Base-by-base conservation (phyloP, 2,888 invertebrate genomes). In the Standfussiana lucernea region DNA sequence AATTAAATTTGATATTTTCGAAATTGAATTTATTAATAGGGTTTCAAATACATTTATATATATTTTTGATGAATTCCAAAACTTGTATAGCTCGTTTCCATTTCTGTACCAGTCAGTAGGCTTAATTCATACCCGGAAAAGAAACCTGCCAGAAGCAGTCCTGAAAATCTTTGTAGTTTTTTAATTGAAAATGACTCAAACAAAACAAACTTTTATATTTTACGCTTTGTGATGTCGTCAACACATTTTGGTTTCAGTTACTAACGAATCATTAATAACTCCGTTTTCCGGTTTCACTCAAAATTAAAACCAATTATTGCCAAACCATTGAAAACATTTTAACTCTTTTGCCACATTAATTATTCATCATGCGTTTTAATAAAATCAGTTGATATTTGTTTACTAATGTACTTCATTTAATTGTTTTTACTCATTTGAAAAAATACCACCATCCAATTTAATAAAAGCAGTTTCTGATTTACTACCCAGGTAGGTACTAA, bases 301-400 rank as follows among this genome's bases (percentile, higher is more conserved):
- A 66, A 69, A 64, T 74, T 72, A 67, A 76, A 82, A 82, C 50
- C 62, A 76, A 67, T 70, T 28, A 72, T 62, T 70, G 62, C 69
- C 59, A 59, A 73, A 77, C 85, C 77, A 40, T 72, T 47, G 66
- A 50, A 72, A 83, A 70, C 62, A 28, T 75, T 80, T 74, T 47
- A 45, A 59, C 21, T 70, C 37, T 56, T 70, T 50, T 70, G 10
- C n/a, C n/a, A 8, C 1, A 65, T 79, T 65, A 68, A 71, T 70
- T 67, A 80, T 56, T 83, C 56, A 83, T 77, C 35, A 62, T 6
- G 24, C 28, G 7, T 75, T 32, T 56, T 28, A 10, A 40, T 40
- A 5, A 67, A 67, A 67, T 64, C 3, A 18, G 28, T 64, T 35
- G 5, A 42, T 18, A 35, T 79, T 32, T 28, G 15, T 35, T 42